Evolutionary conservation across 2,113 vertebrate species (phyloP), one percentile per base, ranked within the genome.

Genomic region (Procavia capensis): DNA sequence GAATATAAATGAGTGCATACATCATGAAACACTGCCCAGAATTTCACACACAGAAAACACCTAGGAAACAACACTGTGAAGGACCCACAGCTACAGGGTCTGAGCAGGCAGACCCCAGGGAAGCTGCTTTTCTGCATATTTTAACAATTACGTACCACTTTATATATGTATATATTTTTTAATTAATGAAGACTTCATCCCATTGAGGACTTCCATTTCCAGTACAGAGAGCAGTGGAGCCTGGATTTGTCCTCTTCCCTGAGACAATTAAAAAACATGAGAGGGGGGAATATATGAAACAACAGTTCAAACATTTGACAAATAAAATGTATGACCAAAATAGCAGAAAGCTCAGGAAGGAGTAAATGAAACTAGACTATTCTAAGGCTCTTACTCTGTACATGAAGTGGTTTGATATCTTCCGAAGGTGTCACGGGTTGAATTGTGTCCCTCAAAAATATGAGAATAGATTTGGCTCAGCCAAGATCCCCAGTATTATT

Each of bases 241-340:
- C 16, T 1, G 20, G 41, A 57, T 3, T 11, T 2, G 2, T 43
- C 43, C 8, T 59, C 39, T 9, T 19, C 1, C 78, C 50, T 2
- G 66, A 14, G 36, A 11, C 82, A 20, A 34, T 31, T 1, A 2
- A 31, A 82, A 41, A 9, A 8, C 1, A 14, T 9, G 39, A 6
- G 7, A 1, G 13, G 5, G 7, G 1, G 13, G 5, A 47, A 31
- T 2, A 4, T 0, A 1, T 1, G 17, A 20, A 20, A 20, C 16
- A 31, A 31, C 17, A 9, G 25, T 6, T 6, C 72, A 20, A 2
- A 36, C 2, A 13, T 11, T 14, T 14, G 54, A 10, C 9, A 74
- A 25, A 29, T 5, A 17, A 36, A 50, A 64, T 1, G 11, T 16
- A 17, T 63, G 43, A 11, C 2, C 54, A 78, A 75, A 64, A 43